Conservation (phyloP, 2,888 invertebrate genomes). For the Oxystoma pomonae region DNA sequence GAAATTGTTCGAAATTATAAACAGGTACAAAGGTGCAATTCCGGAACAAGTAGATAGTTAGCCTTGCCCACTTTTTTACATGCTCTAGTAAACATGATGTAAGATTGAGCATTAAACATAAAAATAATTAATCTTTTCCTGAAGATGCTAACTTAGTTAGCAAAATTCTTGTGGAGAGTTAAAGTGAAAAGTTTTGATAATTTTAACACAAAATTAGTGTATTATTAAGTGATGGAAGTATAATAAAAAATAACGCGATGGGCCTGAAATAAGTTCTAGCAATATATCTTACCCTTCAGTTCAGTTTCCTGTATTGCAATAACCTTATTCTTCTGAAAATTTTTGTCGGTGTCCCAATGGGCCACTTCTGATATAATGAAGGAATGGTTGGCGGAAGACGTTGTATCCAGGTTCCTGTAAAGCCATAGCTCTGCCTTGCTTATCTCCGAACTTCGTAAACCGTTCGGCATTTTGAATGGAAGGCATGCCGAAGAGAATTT, state of each 20-base stretch:
- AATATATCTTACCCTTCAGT: conserved; percentile 54
- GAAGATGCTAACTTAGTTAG: too few relatives aligned
- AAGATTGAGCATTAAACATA: too few relatives aligned
- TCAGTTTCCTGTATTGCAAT: conserved; percentile 77
- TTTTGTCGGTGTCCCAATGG: conserved; percentile 65
- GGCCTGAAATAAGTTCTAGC: conserved; percentile 13
- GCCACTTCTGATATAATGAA: conserved; percentile 61
- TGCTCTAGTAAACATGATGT: too few relatives aligned
- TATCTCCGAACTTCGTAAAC: conserved; percentile 69
- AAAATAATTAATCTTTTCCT: too few relatives aligned
- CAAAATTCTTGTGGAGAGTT: too few relatives aligned
- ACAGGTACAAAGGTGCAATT: too few relatives aligned
- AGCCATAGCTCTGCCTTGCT: conserved; percentile 79
- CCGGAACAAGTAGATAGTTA: too few relatives aligned
- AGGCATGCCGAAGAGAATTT: conserved; percentile 67
- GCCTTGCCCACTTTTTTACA: too few relatives aligned
- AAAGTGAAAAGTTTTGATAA: too few relatives aligned
- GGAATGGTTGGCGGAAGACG: conserved; percentile 23
- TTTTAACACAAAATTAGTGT: too few relatives aligned
- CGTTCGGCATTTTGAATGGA: conserved; percentile 72
- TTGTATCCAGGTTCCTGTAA: conserved; percentile 54
- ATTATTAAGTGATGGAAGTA: too few relatives aligned
- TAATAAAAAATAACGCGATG: conserved; percentile 11
- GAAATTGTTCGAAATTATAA: too few relatives aligned
- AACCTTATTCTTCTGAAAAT: conserved; percentile 72